Conservation (phyloP, 2,113 vertebrate species). For the Strigops habroptila region DNA sequence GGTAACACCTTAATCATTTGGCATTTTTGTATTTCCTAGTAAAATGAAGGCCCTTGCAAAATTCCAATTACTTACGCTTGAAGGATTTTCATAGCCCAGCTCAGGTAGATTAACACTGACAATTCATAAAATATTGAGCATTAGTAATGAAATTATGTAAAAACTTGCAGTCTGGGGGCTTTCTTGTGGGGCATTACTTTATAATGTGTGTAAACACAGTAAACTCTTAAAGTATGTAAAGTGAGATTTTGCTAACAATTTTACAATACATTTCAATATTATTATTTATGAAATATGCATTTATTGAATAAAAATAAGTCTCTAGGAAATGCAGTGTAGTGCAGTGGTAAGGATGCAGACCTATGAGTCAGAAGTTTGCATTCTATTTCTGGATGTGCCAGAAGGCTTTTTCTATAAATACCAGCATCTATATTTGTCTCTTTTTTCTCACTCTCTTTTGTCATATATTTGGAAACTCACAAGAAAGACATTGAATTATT, state of each 20-base stretch:
- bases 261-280: not conserved
- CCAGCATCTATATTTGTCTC: conserved; percentile 42
- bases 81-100: not conserved
- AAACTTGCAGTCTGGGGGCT: not conserved
- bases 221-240: not conserved
- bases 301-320: not conserved
- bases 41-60: not conserved
- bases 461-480: conserved; percentile 40
- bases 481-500: conserved; percentile 14
- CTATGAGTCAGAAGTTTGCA: conserved; percentile 38
- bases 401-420: conserved; percentile 63
- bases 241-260: not conserved
- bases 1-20: conserved; percentile 7
- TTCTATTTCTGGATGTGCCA: conserved; percentile 32
- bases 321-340: not conserved
- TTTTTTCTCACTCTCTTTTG: conserved; percentile 9
- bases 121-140: not conserved
- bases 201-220: not conserved
- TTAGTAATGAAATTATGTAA: not conserved
- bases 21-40: not conserved
- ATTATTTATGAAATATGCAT: not conserved
- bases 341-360: conserved; percentile 6
- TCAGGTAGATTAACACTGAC: not conserved
- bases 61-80: not conserved
- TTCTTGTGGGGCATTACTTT: not conserved